Base-by-base conservation (phyloP, 2,888 invertebrate genomes). In the Xanthorhoe designata region DNA sequence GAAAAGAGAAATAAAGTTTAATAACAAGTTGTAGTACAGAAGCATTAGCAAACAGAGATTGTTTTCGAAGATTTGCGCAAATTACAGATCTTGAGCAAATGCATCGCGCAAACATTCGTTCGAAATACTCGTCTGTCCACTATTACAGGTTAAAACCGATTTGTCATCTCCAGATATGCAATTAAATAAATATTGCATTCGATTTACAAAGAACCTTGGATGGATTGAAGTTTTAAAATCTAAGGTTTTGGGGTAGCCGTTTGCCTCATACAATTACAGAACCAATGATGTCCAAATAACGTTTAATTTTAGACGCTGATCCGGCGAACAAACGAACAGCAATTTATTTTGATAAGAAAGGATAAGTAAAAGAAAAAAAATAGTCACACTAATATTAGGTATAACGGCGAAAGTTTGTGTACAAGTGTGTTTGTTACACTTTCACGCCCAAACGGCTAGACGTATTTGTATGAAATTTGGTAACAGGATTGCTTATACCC, bases 1-100 rank as follows among this genome's bases (percentile, higher is more conserved):
- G 77, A 78, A 69, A 58, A 76, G 49, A 60, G 51, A 65, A 69
- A 65, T 52, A 61, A 64, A n/a, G 18, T 63, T 64, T 68, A 61
- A 68, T 64, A 64, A 64, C 38, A 57, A 58, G 35, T 68, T 64
- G 64, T 55, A 24, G 10, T 52, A 51, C 58, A 60, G 67, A 52
- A 63, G 67, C 63, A 63, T 64, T 68, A 68, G 60, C 53, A 61
- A 64, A 64, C 62, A 55, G 52, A 66, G 64, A 68, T 68, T 8
- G 53, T 18, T 49, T 38, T 10, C 38, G n/a, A 50, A 61, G 68
- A 68, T 68, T 57, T 58, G 18, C 9, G 53, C 51, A 63, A 67
- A 68, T 68, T 64, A 55, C 55, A 52, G 62, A 55, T 45, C 10
- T 54, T 58, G 49, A 19, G 45, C 15, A 56, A 51, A 17, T 56